Evolutionary conservation across 2,888 invertebrate species (phyloP).

Genomic region (Tupiocoris notatus): DNA sequence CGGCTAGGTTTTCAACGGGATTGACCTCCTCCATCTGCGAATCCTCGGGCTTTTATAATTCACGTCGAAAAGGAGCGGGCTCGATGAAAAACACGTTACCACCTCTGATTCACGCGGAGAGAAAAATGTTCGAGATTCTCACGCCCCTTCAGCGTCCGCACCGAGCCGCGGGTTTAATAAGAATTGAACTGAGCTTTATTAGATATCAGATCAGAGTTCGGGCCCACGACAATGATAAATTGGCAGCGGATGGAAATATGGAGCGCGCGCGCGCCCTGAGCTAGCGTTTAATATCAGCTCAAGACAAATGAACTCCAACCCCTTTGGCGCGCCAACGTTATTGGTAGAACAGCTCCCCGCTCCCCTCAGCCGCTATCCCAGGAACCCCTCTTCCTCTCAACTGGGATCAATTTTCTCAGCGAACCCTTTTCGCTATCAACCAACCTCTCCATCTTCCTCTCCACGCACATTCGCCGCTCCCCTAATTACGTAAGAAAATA

Average conservation of each 20-base stretch:
- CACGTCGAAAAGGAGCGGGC: background rate
- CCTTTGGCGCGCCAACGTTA: conserved; percentile 8
- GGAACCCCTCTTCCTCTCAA: background rate
- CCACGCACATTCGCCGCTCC: background rate
- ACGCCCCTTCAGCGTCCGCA: background rate
- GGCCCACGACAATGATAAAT: conserved; percentile 16
- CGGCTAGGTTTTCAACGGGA: too few relatives aligned
- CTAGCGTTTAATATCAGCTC: background rate
- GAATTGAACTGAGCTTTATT: background rate
- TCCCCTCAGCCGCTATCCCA: background rate
- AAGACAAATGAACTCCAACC: conserved; percentile 19
- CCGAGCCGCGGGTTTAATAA: background rate
- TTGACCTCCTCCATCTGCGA: too few relatives aligned
- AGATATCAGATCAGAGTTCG: conserved; percentile 4
- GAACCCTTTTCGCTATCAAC: background rate
- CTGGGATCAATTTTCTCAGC: background rate
- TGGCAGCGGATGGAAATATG: background rate
- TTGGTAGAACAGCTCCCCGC: conserved; percentile 1
- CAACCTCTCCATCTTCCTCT: background rate
- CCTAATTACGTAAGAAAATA: conserved; percentile 13
- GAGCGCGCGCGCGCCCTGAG: background rate
- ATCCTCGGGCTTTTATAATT: background rate
- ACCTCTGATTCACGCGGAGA: background rate
- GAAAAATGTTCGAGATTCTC: background rate
- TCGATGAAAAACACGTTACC: background rate